Evolutionary conservation across 2,888 invertebrate species (phyloP).

Genomic region (Agrilus cyanescens): DNA sequence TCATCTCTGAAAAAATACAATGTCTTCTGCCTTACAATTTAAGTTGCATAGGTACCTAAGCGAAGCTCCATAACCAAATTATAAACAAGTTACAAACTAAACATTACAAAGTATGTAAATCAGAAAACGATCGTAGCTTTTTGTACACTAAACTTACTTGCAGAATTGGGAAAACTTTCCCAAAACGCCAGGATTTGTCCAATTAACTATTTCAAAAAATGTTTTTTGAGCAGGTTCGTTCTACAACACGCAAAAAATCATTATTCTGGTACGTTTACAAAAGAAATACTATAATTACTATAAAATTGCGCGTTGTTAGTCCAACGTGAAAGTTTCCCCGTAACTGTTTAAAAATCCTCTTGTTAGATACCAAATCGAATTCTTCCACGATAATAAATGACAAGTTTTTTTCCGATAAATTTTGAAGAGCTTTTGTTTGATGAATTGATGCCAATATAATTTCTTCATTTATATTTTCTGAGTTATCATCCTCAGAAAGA

Average conservation of each 20-base stretch:
- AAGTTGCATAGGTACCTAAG: no score
- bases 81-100: no score
- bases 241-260: constrained; percentile 17
- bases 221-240: constrained; percentile 26
- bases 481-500: constrained; percentile 15
- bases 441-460: constrained; percentile 19
- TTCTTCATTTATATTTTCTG: neutral
- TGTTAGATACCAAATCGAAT: constrained; percentile 25
- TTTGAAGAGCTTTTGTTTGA: constrained; percentile 20
- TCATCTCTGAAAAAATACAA: constrained; percentile 20
- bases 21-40: constrained; percentile 2
- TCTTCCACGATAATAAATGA: constrained; percentile 25
- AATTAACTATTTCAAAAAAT: constrained; percentile 29
- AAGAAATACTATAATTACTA: constrained; percentile 19
- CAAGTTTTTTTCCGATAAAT: constrained; percentile 19
- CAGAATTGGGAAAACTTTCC: constrained; percentile 25
- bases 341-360: constrained; percentile 21
- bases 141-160: constrained; percentile 15
- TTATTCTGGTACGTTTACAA: neutral
- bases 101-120: no score
- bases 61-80: no score
- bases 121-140: neutral
- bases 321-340: constrained; percentile 26
- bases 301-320: constrained; percentile 26
- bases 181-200: constrained; percentile 25